Conservation (phyloP, 2,113 vertebrate genomes). For the Pogonocichla stellata region DNA sequence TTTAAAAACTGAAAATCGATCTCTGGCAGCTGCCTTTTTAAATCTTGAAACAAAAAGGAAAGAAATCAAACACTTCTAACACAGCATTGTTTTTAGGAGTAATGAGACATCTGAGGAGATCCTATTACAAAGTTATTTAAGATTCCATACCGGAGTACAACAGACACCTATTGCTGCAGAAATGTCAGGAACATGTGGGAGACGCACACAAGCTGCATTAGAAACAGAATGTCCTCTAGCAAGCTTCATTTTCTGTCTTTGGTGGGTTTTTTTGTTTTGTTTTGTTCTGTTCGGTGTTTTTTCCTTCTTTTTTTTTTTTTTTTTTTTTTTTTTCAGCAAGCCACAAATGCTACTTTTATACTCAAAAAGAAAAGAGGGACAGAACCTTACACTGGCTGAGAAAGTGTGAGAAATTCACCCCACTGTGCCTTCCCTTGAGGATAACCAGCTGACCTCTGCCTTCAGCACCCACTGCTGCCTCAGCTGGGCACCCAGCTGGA, state of each 20-base stretch:
- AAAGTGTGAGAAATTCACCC: background rate
- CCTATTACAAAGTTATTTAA: background rate
- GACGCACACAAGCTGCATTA: background rate
- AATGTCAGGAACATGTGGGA: slow-evolving; percentile 19
- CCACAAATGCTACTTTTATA: background rate
- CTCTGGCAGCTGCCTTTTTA: background rate
- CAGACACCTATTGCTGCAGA: background rate
- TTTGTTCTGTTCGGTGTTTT: no score
- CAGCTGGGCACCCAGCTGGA: background rate
- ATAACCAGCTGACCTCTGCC: background rate
- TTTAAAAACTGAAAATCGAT: background rate
- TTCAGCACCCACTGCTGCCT: background rate
- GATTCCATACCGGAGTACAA: background rate
- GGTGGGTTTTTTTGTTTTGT: no score
- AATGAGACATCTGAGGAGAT: background rate
- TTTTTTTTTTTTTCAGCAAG: background rate
- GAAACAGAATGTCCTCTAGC: slow-evolving; percentile 17
- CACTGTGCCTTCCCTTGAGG: background rate
- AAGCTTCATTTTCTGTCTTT: background rate
- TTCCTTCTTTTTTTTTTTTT: no score
- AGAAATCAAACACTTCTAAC: background rate
- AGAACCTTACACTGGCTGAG: background rate
- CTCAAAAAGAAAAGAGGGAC: background rate
- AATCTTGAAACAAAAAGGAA: background rate
- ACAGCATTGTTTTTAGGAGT: background rate